phyloP scores from a whole-genome alignment of 1,140 invertebrate species.

The Asbolus verrucosus region DNA sequence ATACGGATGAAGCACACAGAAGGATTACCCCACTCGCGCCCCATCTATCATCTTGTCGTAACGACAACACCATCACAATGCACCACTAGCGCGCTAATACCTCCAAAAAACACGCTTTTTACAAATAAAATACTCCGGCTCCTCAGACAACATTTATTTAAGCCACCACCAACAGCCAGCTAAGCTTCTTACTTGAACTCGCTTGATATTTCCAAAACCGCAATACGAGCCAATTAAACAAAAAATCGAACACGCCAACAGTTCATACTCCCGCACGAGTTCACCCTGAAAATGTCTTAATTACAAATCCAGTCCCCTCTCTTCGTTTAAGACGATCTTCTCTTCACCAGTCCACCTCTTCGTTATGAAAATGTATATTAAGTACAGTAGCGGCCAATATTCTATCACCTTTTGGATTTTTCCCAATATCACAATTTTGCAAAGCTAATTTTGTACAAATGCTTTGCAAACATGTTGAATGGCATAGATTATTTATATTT shows the following conservation, averaged over 20 bases:
- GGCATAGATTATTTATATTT: too few species aligned
- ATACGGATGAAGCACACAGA: constrained; percentile 31
- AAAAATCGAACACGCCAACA: not conserved
- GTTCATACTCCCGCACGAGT: not conserved
- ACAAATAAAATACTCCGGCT: constrained; percentile 7
- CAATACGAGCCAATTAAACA: not conserved
- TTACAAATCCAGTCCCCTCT: too few species aligned
- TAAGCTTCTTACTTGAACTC: not conserved
- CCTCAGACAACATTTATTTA: constrained; percentile 28
- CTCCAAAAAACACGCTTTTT: constrained; percentile 24
- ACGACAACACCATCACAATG: constrained; percentile 30
- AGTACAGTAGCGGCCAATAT: too few species aligned
- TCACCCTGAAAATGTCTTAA: too few species aligned
- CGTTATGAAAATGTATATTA: too few species aligned
- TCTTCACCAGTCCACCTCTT: too few species aligned
- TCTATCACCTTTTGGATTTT: too few species aligned
- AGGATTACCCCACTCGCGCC: constrained; percentile 39
- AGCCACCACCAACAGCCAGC: constrained; percentile 1
- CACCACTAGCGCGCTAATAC: constrained; percentile 36
- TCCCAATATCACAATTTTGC: too few species aligned
- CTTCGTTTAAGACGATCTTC: too few species aligned
- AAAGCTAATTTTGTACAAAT: too few species aligned
- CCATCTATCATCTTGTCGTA: constrained; percentile 39
- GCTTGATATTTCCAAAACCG: not conserved
- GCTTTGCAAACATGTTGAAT: too few species aligned